Evolutionary conservation across 2,113 vertebrate species (phyloP).

Genomic region (Ammospiza caudacuta): DNA sequence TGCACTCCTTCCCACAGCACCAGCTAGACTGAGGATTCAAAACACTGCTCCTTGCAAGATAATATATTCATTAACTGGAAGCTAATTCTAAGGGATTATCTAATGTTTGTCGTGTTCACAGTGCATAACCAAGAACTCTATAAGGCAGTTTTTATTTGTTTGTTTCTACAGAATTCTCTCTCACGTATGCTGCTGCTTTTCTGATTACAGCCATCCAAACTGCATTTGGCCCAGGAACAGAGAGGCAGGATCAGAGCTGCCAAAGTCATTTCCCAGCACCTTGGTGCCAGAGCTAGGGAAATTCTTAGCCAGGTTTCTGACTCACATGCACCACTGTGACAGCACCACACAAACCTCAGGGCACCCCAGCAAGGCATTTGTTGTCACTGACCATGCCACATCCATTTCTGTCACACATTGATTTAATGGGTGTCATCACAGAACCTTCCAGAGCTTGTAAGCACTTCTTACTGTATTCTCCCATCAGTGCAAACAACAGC

Average conservation of each 20-base stretch:
- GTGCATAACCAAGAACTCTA: neutral
- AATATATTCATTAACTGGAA: conserved; percentile 35
- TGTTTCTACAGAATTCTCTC: neutral
- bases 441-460: neutral
- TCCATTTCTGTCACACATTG: neutral
- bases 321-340: neutral
- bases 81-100: conserved; percentile 40
- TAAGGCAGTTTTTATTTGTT: neutral
- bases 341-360: neutral
- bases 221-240: neutral
- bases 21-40: neutral
- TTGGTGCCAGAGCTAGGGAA: neutral
- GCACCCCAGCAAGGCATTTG: neutral
- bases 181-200: neutral
- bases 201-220: neutral
- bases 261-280: conserved; percentile 6
- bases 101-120: neutral
- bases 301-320: conserved; percentile 3
- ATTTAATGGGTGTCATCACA: neutral
- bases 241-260: neutral
- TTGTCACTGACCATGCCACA: neutral
- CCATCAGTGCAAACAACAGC: neutral
- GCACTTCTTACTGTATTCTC: neutral
- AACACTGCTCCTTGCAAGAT: neutral
- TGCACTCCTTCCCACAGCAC: neutral